Base-by-base conservation (phyloP, 2,113 vertebrate species). In the Verasper variegatus region DNA sequence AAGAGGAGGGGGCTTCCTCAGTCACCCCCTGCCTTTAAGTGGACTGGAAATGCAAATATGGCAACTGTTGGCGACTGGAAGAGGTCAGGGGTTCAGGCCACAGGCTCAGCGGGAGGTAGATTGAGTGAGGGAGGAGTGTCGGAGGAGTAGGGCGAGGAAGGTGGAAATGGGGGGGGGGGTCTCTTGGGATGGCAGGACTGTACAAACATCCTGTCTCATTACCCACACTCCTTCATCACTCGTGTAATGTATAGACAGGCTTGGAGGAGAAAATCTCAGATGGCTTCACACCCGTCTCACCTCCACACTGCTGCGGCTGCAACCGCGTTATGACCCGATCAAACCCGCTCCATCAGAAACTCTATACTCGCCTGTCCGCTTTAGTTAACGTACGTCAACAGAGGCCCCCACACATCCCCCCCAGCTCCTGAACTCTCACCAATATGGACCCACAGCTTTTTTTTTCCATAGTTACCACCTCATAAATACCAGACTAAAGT, bases 11-110 rank as follows among this genome's bases (percentile, higher is more conserved):
- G 86, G 71, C 68, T 61, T n/a, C 81, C 60, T 49, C 35, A 64
- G 51, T 74, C 64, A 65, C 45, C 77, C 64, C 61, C 37, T 21
- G 64, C 37, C 57, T 83, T 63, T 85, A 80, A 92, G 86, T 83
- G 77, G 68, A 87, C 71, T 85, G 74, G 74, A 91, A 91, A 94
- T 93, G 91, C 89, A 94, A 94, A 94, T 93, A 85, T 74, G 74
- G 82, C 80, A 88, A 91, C 83, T 93, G 88, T 83, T 92, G 91
- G 88, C 31, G 75, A 92, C 89, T 81, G 81, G 86, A 77, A 78
- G 76, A 78, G 91, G 93, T 94, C 89, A 90, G 55, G 45, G 84
- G 91, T 88, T 94, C 90, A 92, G 77, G 81, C 78, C 83, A 75
- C 12, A 12, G 40, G 40, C 88, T 74, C 91, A 81, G 91, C 69